Conservation (phyloP, 1,140 invertebrate species). For the Sminthurinus signatus region DNA sequence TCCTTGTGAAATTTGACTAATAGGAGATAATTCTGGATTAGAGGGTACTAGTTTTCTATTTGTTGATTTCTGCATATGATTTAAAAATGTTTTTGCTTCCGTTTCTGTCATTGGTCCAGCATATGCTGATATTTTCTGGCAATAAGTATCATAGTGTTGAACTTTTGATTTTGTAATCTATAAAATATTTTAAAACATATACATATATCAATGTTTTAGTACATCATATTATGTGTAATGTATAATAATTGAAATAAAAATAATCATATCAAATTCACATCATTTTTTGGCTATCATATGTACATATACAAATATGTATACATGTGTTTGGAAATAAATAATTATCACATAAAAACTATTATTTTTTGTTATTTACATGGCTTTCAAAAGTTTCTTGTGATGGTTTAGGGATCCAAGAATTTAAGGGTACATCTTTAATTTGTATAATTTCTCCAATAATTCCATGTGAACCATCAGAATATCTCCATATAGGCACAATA, state of each 20-base stretch:
- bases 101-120: slow-evolving; percentile 2
- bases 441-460: background rate
- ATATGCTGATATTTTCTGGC: background rate
- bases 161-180: background rate
- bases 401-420: background rate
- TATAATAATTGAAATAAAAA: background rate
- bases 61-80: slow-evolving; percentile 1
- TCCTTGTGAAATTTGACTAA: background rate
- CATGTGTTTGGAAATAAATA: too few relatives aligned
- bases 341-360: too few relatives aligned
- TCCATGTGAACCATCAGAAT: slow-evolving; percentile 6
- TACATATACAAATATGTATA: too few relatives aligned
- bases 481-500: slow-evolving; percentile 10
- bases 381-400: background rate
- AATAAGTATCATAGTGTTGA: background rate
- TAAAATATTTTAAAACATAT: background rate
- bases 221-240: too few relatives aligned
- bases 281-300: too few relatives aligned
- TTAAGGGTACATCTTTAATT: background rate
- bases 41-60: background rate
- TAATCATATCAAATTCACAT: background rate
- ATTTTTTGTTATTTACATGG: slow-evolving; percentile 1
- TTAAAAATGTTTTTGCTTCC: background rate
- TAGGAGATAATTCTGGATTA: background rate
- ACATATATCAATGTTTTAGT: too few relatives aligned